Conservation (phyloP, 1,140 invertebrate genomes). For the Atta colombica region DNA sequence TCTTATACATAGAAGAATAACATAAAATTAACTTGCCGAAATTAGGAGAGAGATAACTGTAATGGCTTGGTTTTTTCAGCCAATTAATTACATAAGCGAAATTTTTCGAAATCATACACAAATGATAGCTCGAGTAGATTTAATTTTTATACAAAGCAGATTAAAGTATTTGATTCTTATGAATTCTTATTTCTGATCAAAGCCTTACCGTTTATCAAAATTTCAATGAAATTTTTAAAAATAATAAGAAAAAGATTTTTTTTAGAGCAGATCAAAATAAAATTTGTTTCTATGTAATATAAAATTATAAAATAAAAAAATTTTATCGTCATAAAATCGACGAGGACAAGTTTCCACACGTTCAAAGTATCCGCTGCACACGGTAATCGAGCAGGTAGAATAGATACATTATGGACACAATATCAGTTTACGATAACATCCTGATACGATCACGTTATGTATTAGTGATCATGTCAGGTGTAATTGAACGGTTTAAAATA, state of each 20-base stretch:
- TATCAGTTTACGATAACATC: not conserved
- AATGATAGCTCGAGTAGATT: not conserved
- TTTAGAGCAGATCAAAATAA: not conserved
- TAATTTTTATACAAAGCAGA: not conserved
- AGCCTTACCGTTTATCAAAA: not conserved
- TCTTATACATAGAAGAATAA: not conserved
- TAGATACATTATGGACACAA: not conserved
- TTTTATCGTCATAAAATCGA: conserved; percentile 7
- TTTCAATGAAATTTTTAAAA: not conserved
- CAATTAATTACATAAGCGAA: not conserved
- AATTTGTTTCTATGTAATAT: conserved; percentile 18
- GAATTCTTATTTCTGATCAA: not conserved
- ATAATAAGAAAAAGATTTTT: not conserved
- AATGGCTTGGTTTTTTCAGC: not conserved
- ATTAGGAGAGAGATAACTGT: not conserved
- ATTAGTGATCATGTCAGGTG: not conserved
- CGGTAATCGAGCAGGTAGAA: conserved; percentile 1
- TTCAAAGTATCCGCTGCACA: not conserved
- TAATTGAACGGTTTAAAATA: conserved; percentile 27
- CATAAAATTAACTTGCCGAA: not conserved
- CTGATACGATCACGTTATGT: not conserved
- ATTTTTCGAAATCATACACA: not conserved
- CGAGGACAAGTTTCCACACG: not conserved
- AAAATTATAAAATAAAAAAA: conserved; percentile 13
- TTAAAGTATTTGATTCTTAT: not conserved